Percentiles rank a stretch among this genome's conserved stretches.
These are phyloP conservation scores for Acronicta leporina DNA, from an alignment of 2,888 invertebrate genomes.

Conservation along the genomic window DNA sequence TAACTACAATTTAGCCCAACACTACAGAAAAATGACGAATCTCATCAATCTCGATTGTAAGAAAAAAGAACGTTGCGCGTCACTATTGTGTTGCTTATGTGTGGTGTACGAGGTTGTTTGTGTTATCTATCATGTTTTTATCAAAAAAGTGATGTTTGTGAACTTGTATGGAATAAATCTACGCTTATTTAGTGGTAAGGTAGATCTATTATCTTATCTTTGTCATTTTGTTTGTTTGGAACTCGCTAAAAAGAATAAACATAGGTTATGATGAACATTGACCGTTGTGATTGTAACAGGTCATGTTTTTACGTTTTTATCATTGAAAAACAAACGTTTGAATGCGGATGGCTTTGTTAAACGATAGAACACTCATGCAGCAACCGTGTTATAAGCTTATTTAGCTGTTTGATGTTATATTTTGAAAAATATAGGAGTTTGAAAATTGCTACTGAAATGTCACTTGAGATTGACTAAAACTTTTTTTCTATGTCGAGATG, in stretches of 20 bases:
- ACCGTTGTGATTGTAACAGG: slow-evolving; percentile 59
- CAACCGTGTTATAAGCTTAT: slow-evolving; percentile 26
- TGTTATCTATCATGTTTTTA: slow-evolving; percentile 88
- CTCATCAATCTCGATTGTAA: slow-evolving; percentile 50
- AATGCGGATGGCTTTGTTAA: slow-evolving; percentile 50
- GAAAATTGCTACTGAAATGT: slow-evolving; percentile 41
- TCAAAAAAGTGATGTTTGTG: slow-evolving; percentile 86
- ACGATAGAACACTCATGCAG: slow-evolving; percentile 45
- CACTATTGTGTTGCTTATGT: slow-evolving; percentile 75
- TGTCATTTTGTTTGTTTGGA: slow-evolving; percentile 69
- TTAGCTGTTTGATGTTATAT: slow-evolving; percentile 25
- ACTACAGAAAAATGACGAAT: slow-evolving; percentile 51
- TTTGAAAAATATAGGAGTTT: slow-evolving; percentile 26
- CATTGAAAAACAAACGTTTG: slow-evolving; percentile 66
- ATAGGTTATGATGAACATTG: slow-evolving; percentile 78
- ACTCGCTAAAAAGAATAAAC: slow-evolving; percentile 65
- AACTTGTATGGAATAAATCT: slow-evolving; percentile 79
- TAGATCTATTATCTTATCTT: slow-evolving; percentile 79
- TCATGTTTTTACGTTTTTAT: slow-evolving; percentile 83
- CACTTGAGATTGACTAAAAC: slow-evolving; percentile 31
- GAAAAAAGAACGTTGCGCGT: slow-evolving; percentile 48
- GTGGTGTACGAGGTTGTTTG: slow-evolving; percentile 78
- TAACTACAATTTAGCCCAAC: slow-evolving; percentile 31
- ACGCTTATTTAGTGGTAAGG: slow-evolving; percentile 83
- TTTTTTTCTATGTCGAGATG: slow-evolving; percentile 51